These are phyloP conservation scores for Sinopyrophorus schimmeli DNA, from an alignment of 2,888 invertebrate genomes.

Conservation along the genomic window DNA sequence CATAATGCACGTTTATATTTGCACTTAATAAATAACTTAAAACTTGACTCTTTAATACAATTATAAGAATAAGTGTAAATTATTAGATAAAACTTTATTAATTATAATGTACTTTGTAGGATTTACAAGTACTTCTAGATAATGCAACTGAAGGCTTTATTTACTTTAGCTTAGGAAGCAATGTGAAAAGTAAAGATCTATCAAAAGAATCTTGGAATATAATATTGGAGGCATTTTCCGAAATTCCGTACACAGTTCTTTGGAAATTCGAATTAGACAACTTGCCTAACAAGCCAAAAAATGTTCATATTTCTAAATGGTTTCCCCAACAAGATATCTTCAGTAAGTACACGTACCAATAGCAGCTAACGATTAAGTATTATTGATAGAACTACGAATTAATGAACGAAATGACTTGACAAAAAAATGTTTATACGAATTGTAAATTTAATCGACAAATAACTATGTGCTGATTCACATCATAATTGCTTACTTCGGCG, in stretches of 20 bases:
- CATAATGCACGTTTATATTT: too few relatives aligned
- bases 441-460: too few relatives aligned
- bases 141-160: conserved; percentile 49
- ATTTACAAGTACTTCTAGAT: conserved; percentile 48
- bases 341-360: conserved; percentile 43
- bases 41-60: too few relatives aligned
- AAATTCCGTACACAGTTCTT: conserved; percentile 52
- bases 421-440: too few relatives aligned
- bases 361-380: neutral
- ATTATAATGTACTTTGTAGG: conserved; percentile 40
- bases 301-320: conserved; percentile 53
- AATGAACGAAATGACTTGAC: too few relatives aligned
- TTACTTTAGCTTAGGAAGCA: conserved; percentile 55
- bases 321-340: conserved; percentile 53
- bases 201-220: conserved; percentile 42
- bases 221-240: conserved; percentile 48
- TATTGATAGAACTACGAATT: too few relatives aligned
- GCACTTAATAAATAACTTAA: too few relatives aligned
- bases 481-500: too few relatives aligned
- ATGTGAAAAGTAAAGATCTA: conserved; percentile 48
- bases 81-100: neutral
- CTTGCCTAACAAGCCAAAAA: conserved; percentile 45
- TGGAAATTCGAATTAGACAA: conserved; percentile 54
- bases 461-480: too few relatives aligned
- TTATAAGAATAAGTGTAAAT: too few relatives aligned